Evolutionary conservation across 1,140 invertebrate species (phyloP).

Genomic region (Lasaia peninsularis): DNA sequence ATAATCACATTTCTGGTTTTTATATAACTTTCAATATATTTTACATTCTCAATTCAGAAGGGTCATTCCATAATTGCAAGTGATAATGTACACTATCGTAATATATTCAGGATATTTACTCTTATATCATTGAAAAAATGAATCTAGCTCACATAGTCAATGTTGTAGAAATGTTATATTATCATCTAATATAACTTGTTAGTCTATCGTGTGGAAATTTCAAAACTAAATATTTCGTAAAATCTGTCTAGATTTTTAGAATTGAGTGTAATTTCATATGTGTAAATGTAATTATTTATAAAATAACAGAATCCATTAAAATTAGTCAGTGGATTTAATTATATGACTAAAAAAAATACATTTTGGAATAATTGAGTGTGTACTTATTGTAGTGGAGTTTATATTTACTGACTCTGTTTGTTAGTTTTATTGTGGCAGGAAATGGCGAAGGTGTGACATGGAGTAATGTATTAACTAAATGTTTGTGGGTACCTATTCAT

Average conservation of each 20-base stretch:
- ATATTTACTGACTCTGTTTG: constrained; percentile 7
- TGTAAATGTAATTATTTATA: constrained; percentile 16
- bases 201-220: not conserved
- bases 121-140: not conserved
- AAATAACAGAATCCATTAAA: not conserved
- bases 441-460: not conserved
- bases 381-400: constrained; percentile 10
- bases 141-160: not conserved
- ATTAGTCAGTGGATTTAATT: constrained; percentile 16
- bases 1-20: not conserved
- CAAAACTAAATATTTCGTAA: not conserved
- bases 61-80: constrained; percentile 9
- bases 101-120: constrained; percentile 2
- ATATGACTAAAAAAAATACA: constrained; percentile 9
- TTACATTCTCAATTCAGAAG: constrained; percentile 5
- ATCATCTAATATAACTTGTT: not conserved
- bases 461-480: constrained; percentile 8
- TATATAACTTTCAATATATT: constrained; percentile 5
- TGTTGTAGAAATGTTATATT: not conserved
- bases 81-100: constrained; percentile 2
- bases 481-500: constrained; percentile 32
- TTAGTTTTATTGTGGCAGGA: constrained; percentile 3
- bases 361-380: constrained; percentile 7
- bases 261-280: constrained; percentile 8
- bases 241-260: constrained; percentile 8